Evolutionary conservation across 2,888 invertebrate species (phyloP), one percentile per base, ranked within the genome.

Genomic region (Halocaridina rubra): DNA sequence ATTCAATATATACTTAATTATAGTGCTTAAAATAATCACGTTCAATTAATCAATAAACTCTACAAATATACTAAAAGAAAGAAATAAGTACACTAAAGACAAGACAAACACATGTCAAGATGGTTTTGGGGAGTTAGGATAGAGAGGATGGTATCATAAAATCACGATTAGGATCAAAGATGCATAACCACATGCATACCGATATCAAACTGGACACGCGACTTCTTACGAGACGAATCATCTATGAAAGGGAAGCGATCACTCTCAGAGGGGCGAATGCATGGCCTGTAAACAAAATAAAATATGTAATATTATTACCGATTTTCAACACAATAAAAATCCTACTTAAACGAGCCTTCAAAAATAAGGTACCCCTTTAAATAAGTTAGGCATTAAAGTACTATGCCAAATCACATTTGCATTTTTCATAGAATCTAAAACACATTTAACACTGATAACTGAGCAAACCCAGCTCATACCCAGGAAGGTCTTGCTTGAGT

Each of bases 221-320:
- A 72, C 84, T 84, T 84, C 78, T 84, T 82, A 72, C 84, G 84
- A 78, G 78, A 30, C 30, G 72, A 39, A 7, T 84, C 84, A 61
- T 84, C 84, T 30, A 78, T 72, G 22, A 69, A 53, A 3, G 39
- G 57, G 10, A 67, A 5, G 24, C 16, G 29, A 19, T 81, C 84
- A 27, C 33, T 39, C 7, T 84, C 84, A 3, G 27, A n/a, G 16
- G 39, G 13, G 13, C 84, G 77, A 46, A 84, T 84, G 33, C 67
- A 69, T n/a, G 84, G 30, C 33, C 84, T 84, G 84, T 1, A 61
- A 78, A 8, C 22, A 32, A 59, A 22, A n/a, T n/a, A n/a, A n/a
- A n/a, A n/a, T n/a, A n/a, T n/a, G n/a, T n/a, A 74, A 61, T 27
- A 59, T 16, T 80, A 61, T n/a, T 13, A 13, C 16, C 13, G 30